These are phyloP conservation scores for Nothoprocta pentlandii DNA, from an alignment of 2,113 vertebrate species.

Conservation along the genomic window DNA sequence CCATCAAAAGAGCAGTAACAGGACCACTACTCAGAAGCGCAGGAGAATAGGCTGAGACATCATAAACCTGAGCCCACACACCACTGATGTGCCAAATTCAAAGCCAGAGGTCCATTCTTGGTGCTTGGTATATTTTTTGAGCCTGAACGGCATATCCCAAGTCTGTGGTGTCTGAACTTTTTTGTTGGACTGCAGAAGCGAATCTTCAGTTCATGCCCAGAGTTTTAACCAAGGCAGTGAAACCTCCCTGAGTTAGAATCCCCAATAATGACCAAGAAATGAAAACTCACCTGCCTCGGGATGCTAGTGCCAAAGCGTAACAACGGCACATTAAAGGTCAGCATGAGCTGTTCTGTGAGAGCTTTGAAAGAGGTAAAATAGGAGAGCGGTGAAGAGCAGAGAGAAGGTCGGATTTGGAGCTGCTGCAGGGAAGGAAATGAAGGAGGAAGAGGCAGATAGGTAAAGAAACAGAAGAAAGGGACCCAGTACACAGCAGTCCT, in stretches of 20 bases:
- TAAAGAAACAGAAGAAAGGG: not conserved
- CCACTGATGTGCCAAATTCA: not conserved
- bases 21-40: not conserved
- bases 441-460: not conserved
- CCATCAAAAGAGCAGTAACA: not conserved
- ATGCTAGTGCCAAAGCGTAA: conserved; percentile 12
- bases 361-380: not conserved
- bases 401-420: not conserved
- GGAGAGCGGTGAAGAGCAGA: not conserved
- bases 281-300: not conserved
- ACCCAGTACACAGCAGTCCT: not conserved
- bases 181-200: not conserved
- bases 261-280: conserved; percentile 18
- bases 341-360: conserved; percentile 17
- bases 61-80: not conserved
- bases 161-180: not conserved
- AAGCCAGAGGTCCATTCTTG: not conserved
- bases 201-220: conserved; percentile 21
- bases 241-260: not conserved
- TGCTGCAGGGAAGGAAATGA: not conserved
- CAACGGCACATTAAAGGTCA: not conserved
- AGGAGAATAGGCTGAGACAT: not conserved
- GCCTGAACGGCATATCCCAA: not conserved
- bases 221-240: conserved; percentile 46
- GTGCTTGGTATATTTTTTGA: not conserved